Percentiles rank a stretch among this genome's conserved stretches.
These are phyloP conservation scores for Philereme vetulata DNA, from an alignment of 2,888 invertebrate species.

Conservation along the genomic window DNA sequence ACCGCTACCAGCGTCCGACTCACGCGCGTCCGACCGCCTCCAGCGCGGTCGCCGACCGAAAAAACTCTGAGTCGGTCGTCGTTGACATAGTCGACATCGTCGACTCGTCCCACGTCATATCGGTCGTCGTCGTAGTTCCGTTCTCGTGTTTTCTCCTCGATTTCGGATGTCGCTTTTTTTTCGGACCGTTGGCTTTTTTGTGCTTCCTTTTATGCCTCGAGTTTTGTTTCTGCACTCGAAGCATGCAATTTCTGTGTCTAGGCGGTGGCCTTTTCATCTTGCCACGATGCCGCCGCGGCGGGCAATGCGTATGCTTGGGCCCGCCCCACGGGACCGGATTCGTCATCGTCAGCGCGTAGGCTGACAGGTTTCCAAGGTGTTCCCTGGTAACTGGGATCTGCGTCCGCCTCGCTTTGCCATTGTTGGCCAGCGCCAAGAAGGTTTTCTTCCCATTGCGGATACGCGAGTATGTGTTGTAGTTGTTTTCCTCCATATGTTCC, in stretches of 20 bases:
- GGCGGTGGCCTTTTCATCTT: conserved; percentile 75
- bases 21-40: conserved; percentile 81
- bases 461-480: conserved; percentile 93
- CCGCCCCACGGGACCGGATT: conserved; percentile 62
- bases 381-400: conserved; percentile 86
- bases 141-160: conserved; percentile 79
- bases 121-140: conserved; percentile 76
- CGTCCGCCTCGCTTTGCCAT: conserved; percentile 88
- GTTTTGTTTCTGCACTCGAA: conserved; percentile 76
- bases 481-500: conserved; percentile 92
- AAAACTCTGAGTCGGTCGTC: conserved; percentile 82
- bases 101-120: conserved; percentile 78
- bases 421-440: conserved; percentile 90
- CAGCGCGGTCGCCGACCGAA: conserved; percentile 83
- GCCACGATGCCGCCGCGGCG: conserved; percentile 70
- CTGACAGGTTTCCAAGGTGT: conserved; percentile 88
- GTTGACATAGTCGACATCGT: conserved; percentile 80
- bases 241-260: conserved; percentile 74
- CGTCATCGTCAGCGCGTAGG: conserved; percentile 87
- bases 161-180: conserved; percentile 82
- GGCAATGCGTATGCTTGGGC: conserved; percentile 63
- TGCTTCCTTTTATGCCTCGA: conserved; percentile 74
- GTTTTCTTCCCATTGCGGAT: conserved; percentile 86
- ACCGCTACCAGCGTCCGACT: conserved; percentile 75
- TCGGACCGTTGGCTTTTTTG: conserved; percentile 77